A percentile compares a stretch with the other conserved stretches of the same genome.
Evolutionary conservation across 2,888 invertebrate species (phyloP).

Genomic region (Cantharis rufa): DNA sequence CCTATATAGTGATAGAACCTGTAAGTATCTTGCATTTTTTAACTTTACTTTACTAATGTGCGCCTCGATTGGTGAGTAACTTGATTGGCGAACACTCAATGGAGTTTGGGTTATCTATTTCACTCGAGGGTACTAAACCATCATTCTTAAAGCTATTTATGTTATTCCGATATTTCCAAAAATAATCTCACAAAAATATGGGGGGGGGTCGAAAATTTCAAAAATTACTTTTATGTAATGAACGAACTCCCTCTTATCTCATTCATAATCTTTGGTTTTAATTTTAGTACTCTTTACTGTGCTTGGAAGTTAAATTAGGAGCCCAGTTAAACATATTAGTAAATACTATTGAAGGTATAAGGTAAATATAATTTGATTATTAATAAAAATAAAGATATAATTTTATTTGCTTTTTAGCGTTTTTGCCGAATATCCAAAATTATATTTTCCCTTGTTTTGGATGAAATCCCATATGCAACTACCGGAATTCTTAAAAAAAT

Average conservation of each 20-base stretch:
- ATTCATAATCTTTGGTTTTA: not conserved
- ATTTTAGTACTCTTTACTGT: conserved; percentile 69
- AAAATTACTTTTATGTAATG: too few relatives aligned
- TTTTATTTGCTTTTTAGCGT: conserved; percentile 35
- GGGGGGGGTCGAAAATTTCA: too few relatives aligned
- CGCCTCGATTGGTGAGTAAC: too few relatives aligned
- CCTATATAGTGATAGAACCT: conserved; percentile 73
- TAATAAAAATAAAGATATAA: not conserved
- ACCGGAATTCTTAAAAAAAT: not conserved
- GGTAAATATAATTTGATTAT: conserved; percentile 58
- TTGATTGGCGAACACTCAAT: too few relatives aligned
- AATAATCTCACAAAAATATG: too few relatives aligned
- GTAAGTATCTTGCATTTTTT: too few relatives aligned
- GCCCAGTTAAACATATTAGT: conserved; percentile 79
- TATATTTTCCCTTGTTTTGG: not conserved
- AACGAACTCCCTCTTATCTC: too few relatives aligned
- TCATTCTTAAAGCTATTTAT: too few relatives aligned
- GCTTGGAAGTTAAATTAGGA: conserved; percentile 75
- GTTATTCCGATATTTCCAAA: too few relatives aligned
- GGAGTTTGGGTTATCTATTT: too few relatives aligned
- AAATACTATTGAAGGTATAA: conserved; percentile 64
- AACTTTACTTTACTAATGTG: too few relatives aligned
- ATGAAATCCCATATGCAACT: not conserved
- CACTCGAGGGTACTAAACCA: too few relatives aligned
- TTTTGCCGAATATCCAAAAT: not conserved